Conservation (phyloP, 1,140 invertebrate species). For the Anagrus nilaparvatae region DNA sequence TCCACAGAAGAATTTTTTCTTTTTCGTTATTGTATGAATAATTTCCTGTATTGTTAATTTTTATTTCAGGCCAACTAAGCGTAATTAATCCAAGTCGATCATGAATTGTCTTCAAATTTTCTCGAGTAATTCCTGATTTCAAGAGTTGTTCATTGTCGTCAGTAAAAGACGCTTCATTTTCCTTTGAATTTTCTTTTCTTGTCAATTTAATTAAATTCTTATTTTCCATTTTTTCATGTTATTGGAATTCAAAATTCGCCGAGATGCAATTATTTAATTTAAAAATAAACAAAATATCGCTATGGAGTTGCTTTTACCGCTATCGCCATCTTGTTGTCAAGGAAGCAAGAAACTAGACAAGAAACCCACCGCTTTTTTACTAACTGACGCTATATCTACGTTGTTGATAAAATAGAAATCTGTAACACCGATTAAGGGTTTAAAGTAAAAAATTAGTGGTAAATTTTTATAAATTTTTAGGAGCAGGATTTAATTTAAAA, state of each 20-base stretch:
- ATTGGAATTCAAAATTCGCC: neutral
- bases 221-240: slow-evolving; percentile 3
- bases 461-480: neutral
- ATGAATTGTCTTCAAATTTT: slow-evolving; percentile 35
- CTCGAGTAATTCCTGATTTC: slow-evolving; percentile 21
- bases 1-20: slow-evolving; percentile 64
- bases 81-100: slow-evolving; percentile 42
- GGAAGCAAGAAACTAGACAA: neutral
- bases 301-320: neutral
- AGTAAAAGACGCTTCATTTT: neutral
- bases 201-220: slow-evolving; percentile 3
- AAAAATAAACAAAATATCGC: neutral
- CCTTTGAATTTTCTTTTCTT: neutral
- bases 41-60: slow-evolving; percentile 38
- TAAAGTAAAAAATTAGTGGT: neutral
- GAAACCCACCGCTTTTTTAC: neutral
- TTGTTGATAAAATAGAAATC: neutral
- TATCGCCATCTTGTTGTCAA: neutral
- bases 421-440: neutral
- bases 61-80: slow-evolving; percentile 42
- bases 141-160: neutral
- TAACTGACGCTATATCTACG: neutral
- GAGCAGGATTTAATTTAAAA: neutral
- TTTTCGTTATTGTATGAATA: slow-evolving; percentile 66
- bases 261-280: neutral